Percentiles rank a stretch among this genome's conserved stretches.
Conservation (phyloP, 2,888 invertebrate genomes). For the Amphipyra tragopoginis region DNA sequence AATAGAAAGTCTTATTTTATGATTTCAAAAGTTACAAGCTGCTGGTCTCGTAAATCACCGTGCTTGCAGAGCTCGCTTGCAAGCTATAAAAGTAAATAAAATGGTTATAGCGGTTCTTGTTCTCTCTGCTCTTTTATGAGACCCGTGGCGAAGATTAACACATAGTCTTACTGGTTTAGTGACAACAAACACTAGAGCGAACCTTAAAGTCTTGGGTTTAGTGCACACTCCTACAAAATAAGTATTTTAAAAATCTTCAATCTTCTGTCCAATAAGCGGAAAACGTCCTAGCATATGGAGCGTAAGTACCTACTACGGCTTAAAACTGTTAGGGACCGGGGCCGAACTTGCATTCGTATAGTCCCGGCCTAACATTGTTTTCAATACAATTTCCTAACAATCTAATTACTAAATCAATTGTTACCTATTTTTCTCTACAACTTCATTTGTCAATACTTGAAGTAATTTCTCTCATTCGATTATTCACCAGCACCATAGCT, state of each 20-base stretch:
- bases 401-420: not conserved
- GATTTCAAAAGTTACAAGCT: conserved; percentile 27
- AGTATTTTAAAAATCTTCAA: too few species aligned
- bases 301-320: too few species aligned
- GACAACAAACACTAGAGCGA: conserved; percentile 22
- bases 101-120: conserved; percentile 37
- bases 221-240: not conserved
- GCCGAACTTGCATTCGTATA: too few species aligned
- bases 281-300: too few species aligned
- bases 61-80: conserved; percentile 39
- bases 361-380: too few species aligned
- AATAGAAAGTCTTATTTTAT: conserved; percentile 26
- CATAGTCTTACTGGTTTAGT: conserved; percentile 12
- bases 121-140: conserved; percentile 39
- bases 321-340: too few species aligned
- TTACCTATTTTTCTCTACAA: not conserved
- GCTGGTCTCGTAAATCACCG: conserved; percentile 36
- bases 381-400: too few species aligned
- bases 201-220: conserved; percentile 14
- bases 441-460: conserved; percentile 13
- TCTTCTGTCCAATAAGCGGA: too few species aligned
- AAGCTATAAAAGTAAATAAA: conserved; percentile 54
- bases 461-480: conserved; percentile 34
- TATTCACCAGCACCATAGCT: conserved; percentile 10
- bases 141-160: conserved; percentile 35